Evolutionary conservation across 2,888 invertebrate species (phyloP), one percentile per base, ranked within the genome.

Genomic region (Tenthredo livida): DNA sequence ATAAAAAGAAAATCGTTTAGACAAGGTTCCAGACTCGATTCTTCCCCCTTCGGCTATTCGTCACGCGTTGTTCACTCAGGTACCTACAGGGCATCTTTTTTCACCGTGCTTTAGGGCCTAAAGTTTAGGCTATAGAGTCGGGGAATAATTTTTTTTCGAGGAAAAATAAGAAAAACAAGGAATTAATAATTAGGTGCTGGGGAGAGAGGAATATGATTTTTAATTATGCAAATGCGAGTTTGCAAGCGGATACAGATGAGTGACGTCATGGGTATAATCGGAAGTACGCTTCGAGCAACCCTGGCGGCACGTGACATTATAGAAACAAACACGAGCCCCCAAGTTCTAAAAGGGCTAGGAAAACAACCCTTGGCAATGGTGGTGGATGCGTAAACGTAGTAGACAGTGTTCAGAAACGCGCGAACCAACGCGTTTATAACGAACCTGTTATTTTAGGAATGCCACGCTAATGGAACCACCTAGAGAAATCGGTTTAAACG

Each of bases 381-480:
- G 21, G 40, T 43, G 25, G 40, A 43, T 73, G 40, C 29, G 73
- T 73, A 67, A 67, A 33, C 67, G 33, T 15, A 67, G 33, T 15
- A 67, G 33, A 43, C 21, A 25, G 2, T 7, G 43, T 21, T 21
- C 43, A 4, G 25, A 12, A 47, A 15, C 40, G 80, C 21, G 33
- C 61, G 40, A 61, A 37, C 58, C 80, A 61, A 61, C 80, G 61
- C 85, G 86, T 86, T 88, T 87, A 85, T 86, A 86, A 87, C 87
- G 86, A 88, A 86, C 86, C 86, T 86, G 88, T 88, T 88, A 88
- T 88, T 88, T 88, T 86, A 88, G 87, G 88, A 88, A 88, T 86
- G 84, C 73, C 86, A 85, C 70, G 78, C 77, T 84, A 84, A 84
- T 84, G 84, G 84, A 84, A 84, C 58, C 80, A 80, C 80, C 80